Conservation (phyloP, 2,797 vertebrate species). For the Bradypus variegatus region DNA sequence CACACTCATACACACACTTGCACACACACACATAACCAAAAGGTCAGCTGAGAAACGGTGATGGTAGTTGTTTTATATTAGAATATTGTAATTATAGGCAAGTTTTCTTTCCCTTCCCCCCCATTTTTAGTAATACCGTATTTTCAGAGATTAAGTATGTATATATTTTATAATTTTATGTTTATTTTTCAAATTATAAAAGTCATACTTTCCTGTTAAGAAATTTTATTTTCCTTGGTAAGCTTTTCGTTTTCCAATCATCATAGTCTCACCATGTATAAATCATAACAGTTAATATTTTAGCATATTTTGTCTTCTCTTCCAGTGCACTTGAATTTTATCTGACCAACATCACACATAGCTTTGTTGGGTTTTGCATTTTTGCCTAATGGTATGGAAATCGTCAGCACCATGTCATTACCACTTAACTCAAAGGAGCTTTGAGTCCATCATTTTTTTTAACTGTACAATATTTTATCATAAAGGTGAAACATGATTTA, state of each 20-base stretch:
- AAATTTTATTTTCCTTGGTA: not conserved
- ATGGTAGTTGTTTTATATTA: not conserved
- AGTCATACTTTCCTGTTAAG: not conserved
- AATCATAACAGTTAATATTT: not conserved
- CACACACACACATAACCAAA: not conserved
- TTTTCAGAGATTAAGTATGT: not conserved
- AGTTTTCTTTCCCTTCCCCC: not conserved
- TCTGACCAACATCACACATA: not conserved
- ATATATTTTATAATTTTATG: not conserved
- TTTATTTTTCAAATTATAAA: constrained; percentile 18
- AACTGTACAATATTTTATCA: not conserved
- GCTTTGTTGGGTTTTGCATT: not conserved
- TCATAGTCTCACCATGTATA: not conserved
- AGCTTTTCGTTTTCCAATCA: not conserved
- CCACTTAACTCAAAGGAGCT: not conserved
- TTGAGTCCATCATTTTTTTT: not conserved
- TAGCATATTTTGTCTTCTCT: not conserved
- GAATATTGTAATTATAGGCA: not conserved
- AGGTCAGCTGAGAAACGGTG: not conserved
- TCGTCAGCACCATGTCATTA: not conserved
- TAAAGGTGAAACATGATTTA: not conserved
- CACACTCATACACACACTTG: not conserved
- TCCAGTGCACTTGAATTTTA: not conserved
- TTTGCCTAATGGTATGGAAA: not conserved
- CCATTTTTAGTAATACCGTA: not conserved